Conservation (phyloP, 2,113 vertebrate genomes). For the Chamaetylas fuelleborni region DNA sequence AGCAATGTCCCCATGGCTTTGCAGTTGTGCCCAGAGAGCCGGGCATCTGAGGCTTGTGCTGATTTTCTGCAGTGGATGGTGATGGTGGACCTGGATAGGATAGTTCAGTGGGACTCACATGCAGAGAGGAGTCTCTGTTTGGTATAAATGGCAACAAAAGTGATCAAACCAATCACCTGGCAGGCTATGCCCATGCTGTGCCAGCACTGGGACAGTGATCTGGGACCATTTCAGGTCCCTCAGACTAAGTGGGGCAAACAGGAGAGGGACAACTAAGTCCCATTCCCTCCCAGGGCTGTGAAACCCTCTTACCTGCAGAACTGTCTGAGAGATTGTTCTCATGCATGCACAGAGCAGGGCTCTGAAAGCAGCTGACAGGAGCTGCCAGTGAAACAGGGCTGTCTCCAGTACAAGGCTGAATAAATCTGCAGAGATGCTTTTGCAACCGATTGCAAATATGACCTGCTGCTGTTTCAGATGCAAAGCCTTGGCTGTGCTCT, state of each 20-base stretch:
- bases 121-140: background rate
- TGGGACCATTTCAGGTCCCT: background rate
- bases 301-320: background rate
- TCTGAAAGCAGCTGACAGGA: background rate
- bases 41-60: fast-evolving
- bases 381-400: background rate
- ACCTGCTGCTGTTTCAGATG: background rate
- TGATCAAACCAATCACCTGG: background rate
- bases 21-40: background rate
- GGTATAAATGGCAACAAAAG: background rate
- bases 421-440: background rate
- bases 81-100: background rate
- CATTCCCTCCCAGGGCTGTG: background rate
- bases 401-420: background rate
- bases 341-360: fast-evolving
- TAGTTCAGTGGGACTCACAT: background rate
- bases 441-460: background rate
- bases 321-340: background rate
- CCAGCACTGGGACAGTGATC: background rate
- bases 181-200: background rate
- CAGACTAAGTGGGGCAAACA: background rate
- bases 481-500: background rate
- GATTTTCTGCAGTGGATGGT: background rate
- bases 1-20: background rate
- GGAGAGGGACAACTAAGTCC: background rate